A percentile compares a stretch with the other conserved stretches of the same genome.
phyloP scores from a whole-genome alignment of 2,113 vertebrate genomes.

The Suncus etruscus region DNA sequence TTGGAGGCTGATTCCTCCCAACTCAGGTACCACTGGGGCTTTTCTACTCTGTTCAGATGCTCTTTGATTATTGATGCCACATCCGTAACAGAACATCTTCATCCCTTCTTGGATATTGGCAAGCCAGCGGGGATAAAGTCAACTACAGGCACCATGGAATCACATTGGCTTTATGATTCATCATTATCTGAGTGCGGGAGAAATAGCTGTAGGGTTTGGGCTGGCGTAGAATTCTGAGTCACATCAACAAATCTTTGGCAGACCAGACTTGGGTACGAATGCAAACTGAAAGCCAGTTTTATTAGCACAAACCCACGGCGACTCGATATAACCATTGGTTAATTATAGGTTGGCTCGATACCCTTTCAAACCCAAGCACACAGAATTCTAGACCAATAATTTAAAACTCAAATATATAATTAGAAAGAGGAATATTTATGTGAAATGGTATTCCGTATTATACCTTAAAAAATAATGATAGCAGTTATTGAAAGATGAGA shows the following conservation, averaged over 20 bases:
- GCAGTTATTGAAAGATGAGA: conserved; percentile 16
- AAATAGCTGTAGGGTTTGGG: conserved; percentile 24
- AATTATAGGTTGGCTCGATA: not conserved
- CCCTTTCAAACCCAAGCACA: conserved; percentile 22
- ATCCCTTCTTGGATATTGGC: not conserved
- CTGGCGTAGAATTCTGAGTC: conserved; percentile 65
- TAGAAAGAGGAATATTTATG: not conserved
- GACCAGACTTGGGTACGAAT: conserved; percentile 1
- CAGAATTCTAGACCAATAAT: not conserved
- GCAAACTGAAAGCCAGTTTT: conserved; percentile 12
- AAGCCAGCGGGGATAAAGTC: conserved; percentile 34
- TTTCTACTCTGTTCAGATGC: not conserved
- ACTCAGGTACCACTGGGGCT: not conserved
- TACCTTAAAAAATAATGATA: not conserved
- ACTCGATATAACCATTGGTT: not conserved
- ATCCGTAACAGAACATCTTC: not conserved
- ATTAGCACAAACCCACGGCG: conserved; percentile 6
- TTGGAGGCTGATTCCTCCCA: not conserved
- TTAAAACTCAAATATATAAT: not conserved
- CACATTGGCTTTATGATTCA: conserved; percentile 39
- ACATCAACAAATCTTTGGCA: conserved; percentile 59
- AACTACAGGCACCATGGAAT: conserved; percentile 1
- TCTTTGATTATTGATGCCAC: not conserved
- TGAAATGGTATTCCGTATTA: not conserved
- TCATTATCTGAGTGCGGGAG: conserved; percentile 51